Conservation (phyloP, 2,888 invertebrate genomes). For the Ormyrus labotus region DNA sequence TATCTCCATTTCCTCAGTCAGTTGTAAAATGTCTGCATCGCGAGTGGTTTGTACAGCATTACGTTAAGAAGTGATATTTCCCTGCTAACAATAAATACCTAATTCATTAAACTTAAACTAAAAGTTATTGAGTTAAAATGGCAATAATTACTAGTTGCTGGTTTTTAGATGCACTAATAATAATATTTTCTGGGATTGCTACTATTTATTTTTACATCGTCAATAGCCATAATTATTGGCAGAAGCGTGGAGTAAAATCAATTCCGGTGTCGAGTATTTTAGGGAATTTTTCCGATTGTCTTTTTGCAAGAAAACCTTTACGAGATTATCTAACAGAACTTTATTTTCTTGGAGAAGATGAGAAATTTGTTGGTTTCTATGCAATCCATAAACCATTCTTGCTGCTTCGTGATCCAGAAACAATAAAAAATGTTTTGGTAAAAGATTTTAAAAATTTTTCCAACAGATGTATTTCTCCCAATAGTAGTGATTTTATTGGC, state of each 20-base stretch:
- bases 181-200: slow-evolving; percentile 1
- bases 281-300: slow-evolving; percentile 74
- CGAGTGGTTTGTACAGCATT: neutral
- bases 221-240: slow-evolving; percentile 53
- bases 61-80: too few relatives aligned
- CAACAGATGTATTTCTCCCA: slow-evolving; percentile 70
- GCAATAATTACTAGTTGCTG: neutral
- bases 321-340: slow-evolving; percentile 71
- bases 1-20: neutral
- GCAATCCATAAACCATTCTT: slow-evolving; percentile 75
- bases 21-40: neutral
- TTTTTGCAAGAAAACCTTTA: slow-evolving; percentile 65
- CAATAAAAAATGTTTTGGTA: slow-evolving; percentile 75
- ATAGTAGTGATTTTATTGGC: slow-evolving; percentile 72
- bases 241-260: slow-evolving; percentile 49
- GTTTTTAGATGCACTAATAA: neutral
- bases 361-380: slow-evolving; percentile 72
- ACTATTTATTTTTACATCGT: slow-evolving; percentile 30
- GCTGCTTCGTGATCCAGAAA: slow-evolving; percentile 75
- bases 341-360: slow-evolving; percentile 69
- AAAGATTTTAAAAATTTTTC: slow-evolving; percentile 76
- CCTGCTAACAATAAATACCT: too few relatives aligned
- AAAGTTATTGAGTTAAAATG: slow-evolving; percentile 14
- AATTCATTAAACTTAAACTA: too few relatives aligned
- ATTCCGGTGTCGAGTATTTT: slow-evolving; percentile 68